These are phyloP conservation scores for Vidua macroura DNA, from an alignment of 2,113 vertebrate species.

Conservation along the genomic window DNA sequence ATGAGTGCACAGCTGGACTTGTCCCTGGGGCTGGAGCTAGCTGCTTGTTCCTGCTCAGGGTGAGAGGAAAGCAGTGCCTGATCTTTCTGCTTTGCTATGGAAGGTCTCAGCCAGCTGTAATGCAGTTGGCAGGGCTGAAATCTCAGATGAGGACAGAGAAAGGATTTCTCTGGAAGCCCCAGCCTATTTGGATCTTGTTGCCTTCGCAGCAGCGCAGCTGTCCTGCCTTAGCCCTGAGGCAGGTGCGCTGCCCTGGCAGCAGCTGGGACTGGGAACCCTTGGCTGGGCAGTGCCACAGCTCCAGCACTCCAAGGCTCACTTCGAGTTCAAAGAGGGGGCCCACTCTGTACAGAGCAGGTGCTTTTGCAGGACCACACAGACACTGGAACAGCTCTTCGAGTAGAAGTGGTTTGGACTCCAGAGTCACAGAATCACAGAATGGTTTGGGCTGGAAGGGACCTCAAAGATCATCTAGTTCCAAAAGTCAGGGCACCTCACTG, in stretches of 20 bases:
- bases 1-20: background rate
- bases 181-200: background rate
- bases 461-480: background rate
- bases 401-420: fast-evolving
- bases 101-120: background rate
- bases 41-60: background rate
- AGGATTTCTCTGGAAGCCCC: background rate
- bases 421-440: background rate
- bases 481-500: background rate
- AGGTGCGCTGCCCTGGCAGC: background rate
- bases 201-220: background rate
- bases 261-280: background rate
- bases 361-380: background rate
- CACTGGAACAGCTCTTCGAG: background rate
- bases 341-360: background rate
- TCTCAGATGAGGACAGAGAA: background rate
- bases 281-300: fast-evolving
- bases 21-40: background rate
- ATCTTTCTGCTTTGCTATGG: background rate
- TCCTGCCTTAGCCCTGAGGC: background rate
- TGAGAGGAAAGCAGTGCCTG: background rate
- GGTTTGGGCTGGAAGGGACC: background rate
- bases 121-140: background rate
- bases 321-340: background rate
- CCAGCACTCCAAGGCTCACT: fast-evolving